Evolutionary conservation across 1,140 invertebrate genomes (phyloP).

Genomic region (Hyles euphorbiae): DNA sequence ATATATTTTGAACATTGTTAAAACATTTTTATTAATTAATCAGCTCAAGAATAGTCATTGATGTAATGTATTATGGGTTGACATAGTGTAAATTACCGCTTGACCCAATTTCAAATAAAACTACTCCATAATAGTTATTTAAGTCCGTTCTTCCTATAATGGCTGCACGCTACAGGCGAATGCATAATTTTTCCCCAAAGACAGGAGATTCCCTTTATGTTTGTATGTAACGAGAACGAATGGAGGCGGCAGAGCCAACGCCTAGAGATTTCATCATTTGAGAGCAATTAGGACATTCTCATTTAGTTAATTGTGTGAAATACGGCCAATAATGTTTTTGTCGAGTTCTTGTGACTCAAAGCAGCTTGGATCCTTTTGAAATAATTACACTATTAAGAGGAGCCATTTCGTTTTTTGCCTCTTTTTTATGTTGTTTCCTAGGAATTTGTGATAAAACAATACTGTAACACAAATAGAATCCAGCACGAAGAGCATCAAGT

Average conservation of each 20-base stretch:
- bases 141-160: slow-evolving; percentile 6
- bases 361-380: too few species aligned
- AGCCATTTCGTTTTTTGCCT: too few species aligned
- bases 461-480: too few species aligned
- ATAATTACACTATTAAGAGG: too few species aligned
- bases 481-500: too few species aligned
- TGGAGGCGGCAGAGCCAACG: slow-evolving; percentile 40
- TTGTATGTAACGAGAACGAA: slow-evolving; percentile 60
- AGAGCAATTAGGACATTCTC: slow-evolving; percentile 18
- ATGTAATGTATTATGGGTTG: too few species aligned
- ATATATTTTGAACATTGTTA: too few species aligned
- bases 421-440: too few species aligned
- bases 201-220: slow-evolving; percentile 58
- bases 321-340: slow-evolving; percentile 52
- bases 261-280: slow-evolving; percentile 56
- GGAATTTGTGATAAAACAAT: too few species aligned
- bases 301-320: slow-evolving; percentile 43
- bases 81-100: too few species aligned
- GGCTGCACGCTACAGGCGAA: slow-evolving; percentile 19
- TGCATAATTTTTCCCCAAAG: slow-evolving; percentile 60
- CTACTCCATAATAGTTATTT: not conserved
- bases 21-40: too few species aligned
- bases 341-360: slow-evolving; percentile 5
- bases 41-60: too few species aligned
- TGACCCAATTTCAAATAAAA: not conserved